Percentiles rank a stretch among this genome's conserved stretches.
phyloP scores from a whole-genome alignment of 2,888 invertebrate species.

The Drosophila helvetica region DNA sequence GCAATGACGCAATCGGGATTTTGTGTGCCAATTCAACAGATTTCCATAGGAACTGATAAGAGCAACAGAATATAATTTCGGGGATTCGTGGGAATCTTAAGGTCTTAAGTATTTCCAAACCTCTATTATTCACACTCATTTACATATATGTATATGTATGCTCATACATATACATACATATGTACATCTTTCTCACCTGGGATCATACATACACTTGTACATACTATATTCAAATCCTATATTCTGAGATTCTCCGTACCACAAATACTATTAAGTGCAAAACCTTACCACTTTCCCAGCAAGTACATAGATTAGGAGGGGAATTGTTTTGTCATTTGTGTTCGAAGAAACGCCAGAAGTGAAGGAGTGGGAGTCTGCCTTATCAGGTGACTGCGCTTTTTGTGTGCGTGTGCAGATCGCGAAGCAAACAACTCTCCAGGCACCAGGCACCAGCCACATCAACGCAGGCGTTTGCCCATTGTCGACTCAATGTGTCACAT shows the following conservation, averaged over 20 bases:
- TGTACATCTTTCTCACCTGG: too few species aligned
- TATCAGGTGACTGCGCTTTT: slow-evolving; percentile 20
- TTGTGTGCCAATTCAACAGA: slow-evolving; percentile 19
- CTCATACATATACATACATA: not conserved
- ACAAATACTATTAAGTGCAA: slow-evolving; percentile 23
- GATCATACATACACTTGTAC: not conserved
- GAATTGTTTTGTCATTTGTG: not conserved
- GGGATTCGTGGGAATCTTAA: not conserved
- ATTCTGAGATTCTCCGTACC: not conserved
- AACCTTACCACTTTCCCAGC: slow-evolving; percentile 19
- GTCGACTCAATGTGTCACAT: slow-evolving; percentile 60
- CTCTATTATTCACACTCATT: not conserved
- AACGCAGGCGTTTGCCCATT: slow-evolving; percentile 23
- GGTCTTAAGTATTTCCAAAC: not conserved
- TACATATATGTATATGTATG: too few species aligned
- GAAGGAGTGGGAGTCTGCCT: slow-evolving; percentile 9
- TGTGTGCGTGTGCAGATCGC: slow-evolving; percentile 56
- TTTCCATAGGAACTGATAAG: slow-evolving; percentile 21
- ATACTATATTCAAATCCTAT: not conserved
- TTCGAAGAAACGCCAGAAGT: not conserved
- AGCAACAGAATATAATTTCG: slow-evolving; percentile 5
- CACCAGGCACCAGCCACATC: slow-evolving; percentile 13
- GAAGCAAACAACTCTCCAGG: slow-evolving; percentile 44
- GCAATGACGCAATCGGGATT: slow-evolving; percentile 54
- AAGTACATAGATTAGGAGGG: slow-evolving; percentile 16